These are phyloP conservation scores for Scomber colias DNA, from an alignment of 2,113 vertebrate species.

Conservation along the genomic window DNA sequence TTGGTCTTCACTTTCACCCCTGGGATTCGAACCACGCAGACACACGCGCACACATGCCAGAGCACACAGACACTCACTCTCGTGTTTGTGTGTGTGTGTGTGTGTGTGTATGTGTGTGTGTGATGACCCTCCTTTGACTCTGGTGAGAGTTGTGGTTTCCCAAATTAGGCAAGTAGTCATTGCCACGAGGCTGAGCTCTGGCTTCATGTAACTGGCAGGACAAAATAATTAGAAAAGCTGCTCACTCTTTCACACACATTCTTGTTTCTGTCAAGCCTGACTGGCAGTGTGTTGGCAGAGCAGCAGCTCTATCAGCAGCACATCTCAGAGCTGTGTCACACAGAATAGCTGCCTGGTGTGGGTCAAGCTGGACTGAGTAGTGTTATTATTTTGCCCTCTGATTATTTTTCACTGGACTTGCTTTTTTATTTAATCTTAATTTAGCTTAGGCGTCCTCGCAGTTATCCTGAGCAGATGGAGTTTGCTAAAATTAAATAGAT, in stretches of 20 bases:
- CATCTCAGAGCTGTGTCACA: not conserved
- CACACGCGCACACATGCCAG: conserved; percentile 33
- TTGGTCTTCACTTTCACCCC: conserved; percentile 51
- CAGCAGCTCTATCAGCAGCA: conserved; percentile 25
- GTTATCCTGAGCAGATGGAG: too few species aligned
- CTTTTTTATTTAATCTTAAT: not conserved
- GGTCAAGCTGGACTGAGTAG: conserved; percentile 2
- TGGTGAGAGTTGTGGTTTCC: conserved; percentile 31
- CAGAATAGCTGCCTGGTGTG: conserved; percentile 5
- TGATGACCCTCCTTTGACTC: conserved; percentile 44
- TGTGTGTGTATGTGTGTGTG: not conserved
- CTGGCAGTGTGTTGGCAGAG: not conserved
- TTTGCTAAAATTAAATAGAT: too few species aligned
- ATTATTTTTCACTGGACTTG: conserved; percentile 6
- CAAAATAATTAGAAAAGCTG: conserved; percentile 10
- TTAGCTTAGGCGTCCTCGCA: too few species aligned
- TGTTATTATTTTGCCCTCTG: not conserved
- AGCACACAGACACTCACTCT: conserved; percentile 22
- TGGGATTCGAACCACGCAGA: conserved; percentile 62
- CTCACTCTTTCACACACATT: conserved; percentile 1
- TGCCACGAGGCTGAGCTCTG: conserved; percentile 1
- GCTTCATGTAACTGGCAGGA: not conserved
- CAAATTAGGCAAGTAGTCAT: conserved; percentile 52
- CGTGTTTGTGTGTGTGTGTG: not conserved
- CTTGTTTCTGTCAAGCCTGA: not conserved